These are phyloP conservation scores for Mus pahari DNA, from an alignment of 2,113 vertebrate species.

Conservation along the genomic window DNA sequence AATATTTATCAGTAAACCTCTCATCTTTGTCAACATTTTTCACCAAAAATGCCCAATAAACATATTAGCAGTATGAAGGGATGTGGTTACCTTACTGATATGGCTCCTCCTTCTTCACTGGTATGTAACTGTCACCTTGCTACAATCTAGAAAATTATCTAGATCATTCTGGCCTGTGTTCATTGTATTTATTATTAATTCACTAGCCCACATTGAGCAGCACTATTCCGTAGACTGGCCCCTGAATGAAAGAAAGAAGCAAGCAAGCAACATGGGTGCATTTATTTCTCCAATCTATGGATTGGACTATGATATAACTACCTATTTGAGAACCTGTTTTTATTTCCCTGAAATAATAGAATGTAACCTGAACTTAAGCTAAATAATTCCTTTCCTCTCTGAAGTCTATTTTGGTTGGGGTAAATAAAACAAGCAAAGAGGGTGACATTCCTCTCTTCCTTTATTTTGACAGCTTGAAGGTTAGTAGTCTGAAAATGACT, in stretches of 20 bases:
- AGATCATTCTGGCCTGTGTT: neutral
- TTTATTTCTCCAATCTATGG: neutral
- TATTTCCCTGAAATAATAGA: neutral
- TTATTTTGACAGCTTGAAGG: neutral
- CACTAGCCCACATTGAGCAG: neutral
- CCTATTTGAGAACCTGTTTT: no score
- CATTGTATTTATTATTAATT: neutral
- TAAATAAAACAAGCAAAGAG: neutral
- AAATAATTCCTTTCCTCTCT: neutral
- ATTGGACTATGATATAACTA: neutral
- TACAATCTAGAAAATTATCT: neutral
- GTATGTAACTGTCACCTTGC: neutral
- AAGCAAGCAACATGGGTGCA: neutral
- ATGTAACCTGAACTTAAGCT: neutral
- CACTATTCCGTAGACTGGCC: neutral
- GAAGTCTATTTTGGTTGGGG: neutral
- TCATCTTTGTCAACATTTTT: neutral
- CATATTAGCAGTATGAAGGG: neutral
- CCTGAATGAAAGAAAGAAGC: neutral
- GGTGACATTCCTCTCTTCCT: neutral
- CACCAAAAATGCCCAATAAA: neutral
- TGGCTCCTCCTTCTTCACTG: neutral
- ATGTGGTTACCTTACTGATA: neutral
- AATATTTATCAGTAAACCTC: neutral
- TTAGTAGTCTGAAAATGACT: neutral